These are phyloP conservation scores for Zoanthus sociatus DNA, from an alignment of 92 coral and sea anemone genomes.

Conservation along the genomic window DNA sequence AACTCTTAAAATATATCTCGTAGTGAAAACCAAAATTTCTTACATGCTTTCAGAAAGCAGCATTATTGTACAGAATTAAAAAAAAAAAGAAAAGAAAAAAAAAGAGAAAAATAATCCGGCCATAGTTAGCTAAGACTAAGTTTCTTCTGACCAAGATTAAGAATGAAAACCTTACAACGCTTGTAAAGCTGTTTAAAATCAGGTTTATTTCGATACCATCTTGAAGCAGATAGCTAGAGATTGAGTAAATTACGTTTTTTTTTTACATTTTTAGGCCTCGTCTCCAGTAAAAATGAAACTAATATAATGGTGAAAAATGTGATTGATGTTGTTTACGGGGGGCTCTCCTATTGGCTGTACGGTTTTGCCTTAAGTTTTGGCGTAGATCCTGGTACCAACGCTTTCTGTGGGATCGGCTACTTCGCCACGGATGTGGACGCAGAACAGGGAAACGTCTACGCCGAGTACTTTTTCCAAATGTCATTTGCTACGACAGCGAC, in stretches of 20 bases:
- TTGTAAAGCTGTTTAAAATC: no score
- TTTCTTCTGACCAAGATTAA: no score
- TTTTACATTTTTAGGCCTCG: constrained; percentile 34
- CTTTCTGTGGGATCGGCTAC: constrained; percentile 78
- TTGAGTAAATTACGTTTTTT: no score
- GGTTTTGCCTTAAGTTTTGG: constrained; percentile 90
- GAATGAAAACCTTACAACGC: no score
- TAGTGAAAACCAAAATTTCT: no score
- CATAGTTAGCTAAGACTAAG: no score
- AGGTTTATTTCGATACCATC: no score
- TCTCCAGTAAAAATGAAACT: constrained; percentile 87
- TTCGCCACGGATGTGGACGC: constrained; percentile 82
- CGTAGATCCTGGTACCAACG: constrained; percentile 53
- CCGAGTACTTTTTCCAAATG: constrained; percentile 84
- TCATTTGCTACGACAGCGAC: constrained; percentile 94
- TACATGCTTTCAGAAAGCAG: no score
- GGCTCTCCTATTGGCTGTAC: constrained; percentile 88
- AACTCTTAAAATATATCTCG: no score
- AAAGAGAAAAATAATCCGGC: background rate
- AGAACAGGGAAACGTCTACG: constrained; percentile 76
- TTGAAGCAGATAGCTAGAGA: no score
- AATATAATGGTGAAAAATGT: constrained; percentile 95
- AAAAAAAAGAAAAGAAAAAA: background rate
- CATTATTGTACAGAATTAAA: background rate
- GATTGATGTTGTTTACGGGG: constrained; percentile 91